Base-by-base conservation (phyloP, 1,140 invertebrate genomes). In the Hylaeus anthracinus region DNA sequence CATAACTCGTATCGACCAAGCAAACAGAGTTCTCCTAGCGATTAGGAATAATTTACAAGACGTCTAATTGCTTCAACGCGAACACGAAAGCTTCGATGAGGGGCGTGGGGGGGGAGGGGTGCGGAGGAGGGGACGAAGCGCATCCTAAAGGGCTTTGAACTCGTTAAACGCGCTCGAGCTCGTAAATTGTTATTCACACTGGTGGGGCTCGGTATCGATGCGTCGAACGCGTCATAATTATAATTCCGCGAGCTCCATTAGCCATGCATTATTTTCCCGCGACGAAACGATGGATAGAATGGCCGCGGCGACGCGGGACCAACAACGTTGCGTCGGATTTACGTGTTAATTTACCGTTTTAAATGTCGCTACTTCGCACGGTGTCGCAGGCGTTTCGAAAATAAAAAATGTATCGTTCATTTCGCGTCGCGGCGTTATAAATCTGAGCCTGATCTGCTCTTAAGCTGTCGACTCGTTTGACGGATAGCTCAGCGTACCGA, bases 371-470 rank as follows among this genome's bases (percentile, higher is more conserved):
- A 14, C 6, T 61, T 67, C 51, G 56, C 51, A 10, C 55, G 55
- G 15, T 15, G 48, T 70, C 58, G 56, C 55, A 12, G 60, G 39
- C 72, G 77, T 51, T 64, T 26, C 41, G 26, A 51, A 81, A 86
- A 86, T 73, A 80, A 86, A 83, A n/a, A 83, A 86, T 86, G 86
- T 86, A 86, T 80, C 75, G 72, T 73, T 69, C 64, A 71, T 86
- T 86, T 80, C 51, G 81, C 79, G 74, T 81, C 85, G 76, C 77
- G 69, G 81, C 70, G 86, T 86, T 74, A 86, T 87, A 87, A 86
- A 86, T 87, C 82, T 73, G 58, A 51, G 75, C 69, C 81, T 78
- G 85, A 86, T 86, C 82, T 84, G 82, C 85, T 86, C 85, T 86
- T 86, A 84, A 87, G 75, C 79, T 71, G 86, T 86, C 85, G 74